phyloP scores from a whole-genome alignment of 2,797 vertebrate genomes.

The Todus mexicanus region DNA sequence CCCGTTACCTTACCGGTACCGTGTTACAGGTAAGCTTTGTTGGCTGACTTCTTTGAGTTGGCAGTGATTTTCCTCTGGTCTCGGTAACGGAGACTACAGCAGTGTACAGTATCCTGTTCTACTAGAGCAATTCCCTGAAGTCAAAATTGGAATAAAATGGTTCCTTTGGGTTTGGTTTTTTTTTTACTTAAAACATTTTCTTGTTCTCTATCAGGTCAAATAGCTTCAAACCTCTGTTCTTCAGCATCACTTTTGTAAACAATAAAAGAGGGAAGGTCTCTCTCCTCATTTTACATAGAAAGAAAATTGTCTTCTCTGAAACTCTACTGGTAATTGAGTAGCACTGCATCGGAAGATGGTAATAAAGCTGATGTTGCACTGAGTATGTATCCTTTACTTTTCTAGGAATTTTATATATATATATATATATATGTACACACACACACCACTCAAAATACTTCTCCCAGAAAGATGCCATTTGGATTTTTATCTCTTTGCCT shows the following conservation, averaged over 20 bases:
- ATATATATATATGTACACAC: fast-evolving
- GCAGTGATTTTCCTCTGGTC: background rate
- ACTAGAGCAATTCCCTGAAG: conserved; percentile 22
- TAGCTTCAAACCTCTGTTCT: conserved; percentile 19
- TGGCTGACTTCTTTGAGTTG: background rate
- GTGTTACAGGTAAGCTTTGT: conserved; percentile 11
- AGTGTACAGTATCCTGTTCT: background rate
- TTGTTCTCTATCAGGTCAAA: background rate
- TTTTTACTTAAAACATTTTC: background rate
- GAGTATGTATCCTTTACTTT: conserved; percentile 19
- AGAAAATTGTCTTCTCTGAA: conserved; percentile 15
- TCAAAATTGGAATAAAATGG: background rate
- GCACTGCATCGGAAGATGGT: conserved; percentile 27
- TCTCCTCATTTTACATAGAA: background rate
- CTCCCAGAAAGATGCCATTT: background rate
- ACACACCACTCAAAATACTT: background rate
- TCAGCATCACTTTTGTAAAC: conserved; percentile 19
- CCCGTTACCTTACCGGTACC: background rate
- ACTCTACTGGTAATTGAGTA: conserved; percentile 4
- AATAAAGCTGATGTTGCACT: conserved; percentile 63
- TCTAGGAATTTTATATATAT: background rate
- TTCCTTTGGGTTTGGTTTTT: background rate
- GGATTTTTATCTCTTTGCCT: background rate
- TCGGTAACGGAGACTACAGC: background rate
- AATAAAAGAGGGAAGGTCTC: background rate